Base-by-base conservation (phyloP, 2,888 invertebrate genomes). In the Lasioglossum morio region DNA sequence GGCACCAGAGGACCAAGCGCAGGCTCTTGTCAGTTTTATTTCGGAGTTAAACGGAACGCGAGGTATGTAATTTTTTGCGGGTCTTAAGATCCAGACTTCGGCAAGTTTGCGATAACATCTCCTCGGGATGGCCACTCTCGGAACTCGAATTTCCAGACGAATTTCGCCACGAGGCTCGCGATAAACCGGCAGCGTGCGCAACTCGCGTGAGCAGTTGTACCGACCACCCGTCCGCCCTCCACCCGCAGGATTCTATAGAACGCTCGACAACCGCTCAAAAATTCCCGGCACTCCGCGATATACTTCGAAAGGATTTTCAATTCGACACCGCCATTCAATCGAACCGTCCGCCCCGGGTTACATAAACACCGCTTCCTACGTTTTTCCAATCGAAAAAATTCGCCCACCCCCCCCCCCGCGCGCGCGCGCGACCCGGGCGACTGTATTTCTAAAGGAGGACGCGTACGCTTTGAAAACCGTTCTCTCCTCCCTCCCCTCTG, bases 281-380 rank as follows among this genome's bases (percentile, higher is more conserved):
- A 76, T 82, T 27, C 34, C 34, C 43, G 27, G 60, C 16, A 23
- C 48, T 70, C 53, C 46, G 34, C 73, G 69, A 53, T 81, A 69
- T 37, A 37, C 72, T 30, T 72, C 53, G 63, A 83, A 72, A 81
- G 82, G 72, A 23, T 82, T 83, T 82, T 53, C 83, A 53, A 76
- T 76, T 76, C 83, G 34, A 63, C 30, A 69, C 77, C 48, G 37
- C 46, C 75, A 72, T 72, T 82, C 73, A 66, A 72, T 81, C 60
- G 72, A 53, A 72, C 46, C 57, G 82, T 76, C 72, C 60, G 30
- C 34, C 66, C 48, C 66, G 73, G 75, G 48, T 83, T 66, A 43
- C 76, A 72, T 83, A 83, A 83, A 82, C 63, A 76, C 53, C 76
- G 69, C 63, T 82, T 30, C 75, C 72, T 72, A 76, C 60, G 82